Evolutionary conservation across 2,113 vertebrate species (phyloP), one percentile per base, ranked within the genome.

Genomic region (Marcusenius ussheri): DNA sequence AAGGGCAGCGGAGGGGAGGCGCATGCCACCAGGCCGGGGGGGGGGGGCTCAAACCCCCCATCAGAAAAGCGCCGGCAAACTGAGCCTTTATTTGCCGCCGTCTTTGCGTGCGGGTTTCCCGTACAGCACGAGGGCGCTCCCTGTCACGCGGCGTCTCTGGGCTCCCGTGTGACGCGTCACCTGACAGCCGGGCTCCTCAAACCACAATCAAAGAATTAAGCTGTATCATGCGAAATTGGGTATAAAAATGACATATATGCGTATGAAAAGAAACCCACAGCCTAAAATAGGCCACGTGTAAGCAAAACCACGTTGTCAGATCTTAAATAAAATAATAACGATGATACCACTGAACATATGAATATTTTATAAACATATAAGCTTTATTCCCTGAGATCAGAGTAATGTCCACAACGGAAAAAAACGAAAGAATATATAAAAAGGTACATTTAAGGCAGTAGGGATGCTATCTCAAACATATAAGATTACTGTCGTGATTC

Each of bases 31-130:
- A 62, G 51, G 50, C 31, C 15, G 39, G 39, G 90, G 91, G 62
- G 90, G 91, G n/a, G 88, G 88, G 93, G 86, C 1, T 31, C 35
- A 93, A 94, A 94, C 94, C 94, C 93, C 93, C 94, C 94, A 95
- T 95, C 94, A 96, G 93, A 94, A 91, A 88, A 92, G 93, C 93
- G 92, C 94, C 93, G 93, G 93, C 95, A 95, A 95, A 96, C 93
- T 95, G 92, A 94, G 53, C 92, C 93, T 94, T 94, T 95, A 93
- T 93, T 93, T 93, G 90, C 92, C 91, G 13, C 13, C 19, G 42
- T 21, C 91, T 92, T 92, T 93, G 94, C 94, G 93, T 93, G 92
- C 93, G 91, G 90, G 86, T 94, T 95, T 93, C 94, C 93, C 94
- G 94, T 93, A 91, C 91, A 91, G 91, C 92, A 95, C 88, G 90